Evolutionary conservation across 1,140 invertebrate genomes (phyloP).

Genomic region (Polyergus mexicanus): DNA sequence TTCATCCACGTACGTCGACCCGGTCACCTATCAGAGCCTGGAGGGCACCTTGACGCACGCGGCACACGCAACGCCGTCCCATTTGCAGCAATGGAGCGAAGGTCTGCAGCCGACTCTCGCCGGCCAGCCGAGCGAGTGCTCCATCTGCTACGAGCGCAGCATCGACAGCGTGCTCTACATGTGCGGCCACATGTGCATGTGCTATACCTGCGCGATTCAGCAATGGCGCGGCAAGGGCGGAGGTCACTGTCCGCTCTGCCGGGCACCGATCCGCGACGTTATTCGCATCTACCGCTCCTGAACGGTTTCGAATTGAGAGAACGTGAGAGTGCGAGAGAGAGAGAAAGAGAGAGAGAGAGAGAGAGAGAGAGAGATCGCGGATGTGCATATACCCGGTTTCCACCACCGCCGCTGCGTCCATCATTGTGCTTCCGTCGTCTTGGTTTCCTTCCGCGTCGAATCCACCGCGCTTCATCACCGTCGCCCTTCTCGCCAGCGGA

Average conservation of each 20-base stretch:
- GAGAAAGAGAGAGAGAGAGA: conserved; percentile 45
- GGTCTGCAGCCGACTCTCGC: conserved; percentile 81
- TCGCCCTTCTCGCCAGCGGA: conserved; percentile 20
- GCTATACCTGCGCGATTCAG: conserved; percentile 97
- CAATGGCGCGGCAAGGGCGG: conserved; percentile 96
- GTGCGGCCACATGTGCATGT: conserved; percentile 99
- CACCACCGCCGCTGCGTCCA: conserved; percentile 22
- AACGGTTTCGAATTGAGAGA: conserved; percentile 73
- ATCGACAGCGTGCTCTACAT: conserved; percentile 98
- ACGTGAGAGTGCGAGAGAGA: conserved; percentile 20
- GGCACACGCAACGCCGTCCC: conserved; percentile 70
- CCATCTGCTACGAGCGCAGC: conserved; percentile 97
- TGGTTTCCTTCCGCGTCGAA: conserved; percentile 53
- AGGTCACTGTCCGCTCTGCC: conserved; percentile 97
- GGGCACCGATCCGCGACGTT: conserved; percentile 96
- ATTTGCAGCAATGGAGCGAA: conserved; percentile 85
- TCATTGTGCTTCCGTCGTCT: conserved; percentile 61
- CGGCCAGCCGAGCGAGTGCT: conserved; percentile 91
- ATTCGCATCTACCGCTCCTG: conserved; percentile 97
- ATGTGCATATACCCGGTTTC: not conserved
- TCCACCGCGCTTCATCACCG: conserved; percentile 38
- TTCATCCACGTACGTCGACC: conserved; percentile 88
- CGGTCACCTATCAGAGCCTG: conserved; percentile 82
- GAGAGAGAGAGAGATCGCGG: conserved; percentile 46
- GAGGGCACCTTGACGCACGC: conserved; percentile 79